Evolutionary conservation across 2,797 vertebrate species (phyloP).

Genomic region (Rhinoraja longicauda): DNA sequence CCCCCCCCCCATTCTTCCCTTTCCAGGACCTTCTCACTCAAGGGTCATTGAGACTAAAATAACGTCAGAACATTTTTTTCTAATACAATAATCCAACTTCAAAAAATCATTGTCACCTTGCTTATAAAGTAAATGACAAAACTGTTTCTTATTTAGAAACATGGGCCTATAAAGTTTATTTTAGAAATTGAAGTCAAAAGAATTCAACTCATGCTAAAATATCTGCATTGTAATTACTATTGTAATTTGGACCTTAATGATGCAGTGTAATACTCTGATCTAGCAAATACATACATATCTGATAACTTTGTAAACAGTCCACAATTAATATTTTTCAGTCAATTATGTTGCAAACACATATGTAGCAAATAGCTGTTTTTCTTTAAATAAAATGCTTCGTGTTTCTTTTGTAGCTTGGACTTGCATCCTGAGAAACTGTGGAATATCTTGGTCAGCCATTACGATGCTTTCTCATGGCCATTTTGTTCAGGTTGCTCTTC

Average conservation of each 20-base stretch:
- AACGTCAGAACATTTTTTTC: not conserved
- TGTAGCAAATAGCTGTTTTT: conserved; percentile 7
- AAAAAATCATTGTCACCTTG: not conserved
- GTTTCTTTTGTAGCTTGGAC: not conserved
- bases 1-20: not conserved
- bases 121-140: not conserved
- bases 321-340: not conserved
- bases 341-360: conserved; percentile 17
- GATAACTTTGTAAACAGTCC: conserved; percentile 28
- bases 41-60: not conserved
- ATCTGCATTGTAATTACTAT: not conserved
- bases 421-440: conserved; percentile 30
- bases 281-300: conserved; percentile 25
- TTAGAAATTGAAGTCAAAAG: conserved; percentile 21
- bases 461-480: not conserved
- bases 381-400: conserved; percentile 13
- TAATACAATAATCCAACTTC: not conserved
- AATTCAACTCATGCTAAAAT: conserved; percentile 1
- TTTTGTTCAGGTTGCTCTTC: conserved; percentile 33
- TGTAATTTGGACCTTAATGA: not conserved
- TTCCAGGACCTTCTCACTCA: not conserved
- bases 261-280: conserved; percentile 23
- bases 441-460: not conserved
- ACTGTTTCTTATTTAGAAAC: not conserved
- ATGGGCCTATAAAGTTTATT: conserved; percentile 11